These are phyloP conservation scores for Tuberolachnus salignus DNA, from an alignment of 2,888 invertebrate species.

Conservation along the genomic window DNA sequence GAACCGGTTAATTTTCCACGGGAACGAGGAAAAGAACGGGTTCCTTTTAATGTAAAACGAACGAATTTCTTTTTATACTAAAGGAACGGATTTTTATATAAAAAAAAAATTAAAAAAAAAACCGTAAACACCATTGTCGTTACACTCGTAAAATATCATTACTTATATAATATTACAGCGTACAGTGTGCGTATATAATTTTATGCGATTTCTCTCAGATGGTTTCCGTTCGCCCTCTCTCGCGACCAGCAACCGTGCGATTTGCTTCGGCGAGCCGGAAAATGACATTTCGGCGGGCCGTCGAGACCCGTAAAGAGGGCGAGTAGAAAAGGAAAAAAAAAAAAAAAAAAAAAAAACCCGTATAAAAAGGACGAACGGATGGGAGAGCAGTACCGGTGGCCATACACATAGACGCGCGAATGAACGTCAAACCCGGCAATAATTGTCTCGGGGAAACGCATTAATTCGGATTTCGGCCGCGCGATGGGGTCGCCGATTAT, in stretches of 20 bases:
- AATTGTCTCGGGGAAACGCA: constrained; percentile 43
- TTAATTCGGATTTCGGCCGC: constrained; percentile 45
- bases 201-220: neutral
- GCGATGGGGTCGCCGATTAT: neutral
- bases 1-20: no score
- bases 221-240: neutral
- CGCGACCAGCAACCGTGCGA: constrained; percentile 4
- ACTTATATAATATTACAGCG: neutral
- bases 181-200: neutral
- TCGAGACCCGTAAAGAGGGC: neutral
- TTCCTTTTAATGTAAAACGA: no score
- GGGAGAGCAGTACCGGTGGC: neutral
- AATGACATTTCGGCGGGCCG: constrained; percentile 49
- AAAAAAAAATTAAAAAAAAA: no score
- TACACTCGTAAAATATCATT: neutral
- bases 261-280: constrained; percentile 57
- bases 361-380: constrained; percentile 16
- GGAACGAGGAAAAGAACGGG: no score
- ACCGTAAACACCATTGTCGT: no score
- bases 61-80: no score
- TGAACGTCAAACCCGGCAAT: constrained; percentile 44
- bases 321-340: neutral
- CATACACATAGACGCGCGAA: no score
- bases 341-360: neutral
- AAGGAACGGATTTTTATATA: no score